Conservation (phyloP, 2,888 invertebrate species). For the Oasisia sp. region DNA sequence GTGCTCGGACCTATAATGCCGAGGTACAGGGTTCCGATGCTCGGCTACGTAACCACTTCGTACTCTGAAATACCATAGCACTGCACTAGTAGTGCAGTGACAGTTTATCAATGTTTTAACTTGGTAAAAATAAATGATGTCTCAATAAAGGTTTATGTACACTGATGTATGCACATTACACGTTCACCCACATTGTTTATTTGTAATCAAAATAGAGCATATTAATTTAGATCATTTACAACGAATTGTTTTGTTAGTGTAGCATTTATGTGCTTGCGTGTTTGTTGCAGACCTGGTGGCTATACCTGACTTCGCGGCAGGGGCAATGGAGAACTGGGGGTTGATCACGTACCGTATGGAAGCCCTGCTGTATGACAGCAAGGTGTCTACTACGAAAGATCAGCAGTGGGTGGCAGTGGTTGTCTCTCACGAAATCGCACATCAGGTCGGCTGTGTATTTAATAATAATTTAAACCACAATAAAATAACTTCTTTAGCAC, state of each 20-base stretch:
- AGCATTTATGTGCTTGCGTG: not conserved
- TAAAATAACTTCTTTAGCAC: too few relatives aligned
- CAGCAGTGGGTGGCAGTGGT: conserved; percentile 58
- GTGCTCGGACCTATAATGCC: too few relatives aligned
- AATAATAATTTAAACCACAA: too few relatives aligned
- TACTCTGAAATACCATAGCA: not conserved
- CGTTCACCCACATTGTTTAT: not conserved
- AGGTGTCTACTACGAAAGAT: conserved; percentile 48
- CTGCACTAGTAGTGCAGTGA: too few relatives aligned
- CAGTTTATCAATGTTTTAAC: not conserved
- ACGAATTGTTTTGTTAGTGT: not conserved
- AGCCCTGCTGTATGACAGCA: conserved; percentile 57
- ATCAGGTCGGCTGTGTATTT: conserved; percentile 55
- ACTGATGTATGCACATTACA: not conserved
- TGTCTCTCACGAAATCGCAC: conserved; percentile 65
- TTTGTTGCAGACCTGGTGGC: conserved; percentile 59
- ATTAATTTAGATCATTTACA: not conserved
- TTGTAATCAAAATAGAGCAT: not conserved
- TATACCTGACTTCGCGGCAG: conserved; percentile 64
- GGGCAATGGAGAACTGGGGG: conserved; percentile 67
- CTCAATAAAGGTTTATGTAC: not conserved
- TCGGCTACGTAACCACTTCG: too few relatives aligned
- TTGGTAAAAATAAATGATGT: not conserved
- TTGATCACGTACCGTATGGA: conserved; percentile 62
- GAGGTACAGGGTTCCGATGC: too few relatives aligned